These are phyloP conservation scores for Oncorhynchus tshawytscha DNA, from an alignment of 2,113 vertebrate species.

Conservation along the genomic window DNA sequence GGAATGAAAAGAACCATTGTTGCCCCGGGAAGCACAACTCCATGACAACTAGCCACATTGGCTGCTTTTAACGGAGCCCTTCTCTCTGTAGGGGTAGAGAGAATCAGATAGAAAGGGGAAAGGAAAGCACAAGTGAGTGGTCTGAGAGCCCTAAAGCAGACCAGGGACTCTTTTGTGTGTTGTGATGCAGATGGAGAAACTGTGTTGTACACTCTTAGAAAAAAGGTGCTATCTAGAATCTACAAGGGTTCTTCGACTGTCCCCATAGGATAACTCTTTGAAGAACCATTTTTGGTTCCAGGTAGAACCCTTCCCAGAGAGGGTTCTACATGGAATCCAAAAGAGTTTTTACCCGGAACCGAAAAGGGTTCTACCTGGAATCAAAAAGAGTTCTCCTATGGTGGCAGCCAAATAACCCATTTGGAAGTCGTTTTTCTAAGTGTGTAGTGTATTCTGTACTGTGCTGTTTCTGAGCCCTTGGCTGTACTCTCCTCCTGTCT, in stretches of 20 bases:
- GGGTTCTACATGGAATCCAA: no score
- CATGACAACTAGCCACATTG: constrained; percentile 50
- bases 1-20: constrained; percentile 65
- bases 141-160: constrained; percentile 29
- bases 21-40: constrained; percentile 63
- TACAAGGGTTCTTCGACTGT: no score
- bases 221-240: no score
- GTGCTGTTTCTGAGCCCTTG: constrained; percentile 18
- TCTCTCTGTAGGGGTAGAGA: background rate
- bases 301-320: no score
- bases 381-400: no score
- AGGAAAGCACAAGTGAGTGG: constrained; percentile 15
- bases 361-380: no score
- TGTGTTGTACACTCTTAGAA: no score
- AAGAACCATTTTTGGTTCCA: no score
- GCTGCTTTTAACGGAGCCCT: constrained; percentile 34
- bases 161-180: constrained; percentile 27
- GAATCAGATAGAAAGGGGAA: background rate
- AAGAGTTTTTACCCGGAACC: no score
- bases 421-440: no score
- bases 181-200: constrained; percentile 30
- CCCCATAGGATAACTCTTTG: no score
- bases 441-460: background rate
- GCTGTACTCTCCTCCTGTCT: constrained; percentile 18
- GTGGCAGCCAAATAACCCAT: no score